Evolutionary conservation across 1,140 invertebrate genomes (phyloP), one percentile per base, ranked within the genome.

Genomic region (Bombus pascuorum): DNA sequence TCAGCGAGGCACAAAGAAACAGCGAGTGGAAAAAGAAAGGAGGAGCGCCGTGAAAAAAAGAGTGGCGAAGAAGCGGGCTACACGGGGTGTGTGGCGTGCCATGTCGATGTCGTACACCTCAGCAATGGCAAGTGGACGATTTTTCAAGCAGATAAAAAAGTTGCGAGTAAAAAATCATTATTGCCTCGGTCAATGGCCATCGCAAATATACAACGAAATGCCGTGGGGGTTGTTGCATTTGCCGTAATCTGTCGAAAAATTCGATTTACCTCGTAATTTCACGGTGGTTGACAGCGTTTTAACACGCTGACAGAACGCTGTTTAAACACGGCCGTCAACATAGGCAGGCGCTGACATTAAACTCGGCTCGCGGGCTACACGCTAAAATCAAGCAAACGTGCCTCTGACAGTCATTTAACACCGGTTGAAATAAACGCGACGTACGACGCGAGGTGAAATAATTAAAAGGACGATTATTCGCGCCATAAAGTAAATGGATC

Each of bases 61-160:
- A 39, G 82, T 42, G 80, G 1, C 9, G n/a, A 59, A 79, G 47
- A 82, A 44, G 74, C 57, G 59, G 81, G 68, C 44, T 79, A 81
- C 71, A 82, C 53, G 47, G 44, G 87, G 34, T 47, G 34, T 83
- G 68, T 53, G 80, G 66, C 76, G 72, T 37, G 81, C 47, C 71
- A 44, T 80, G 44, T 80, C 77, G 65, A 81, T 70, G 80, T 82
- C 74, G 78, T 70, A 65, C 83, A 22, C 18, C 47, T 53, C 18
- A 6, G 18, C 47, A 22, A 53, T 53, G 47, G 18, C 5, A 53
- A 53, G 47, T 53, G 47, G 47, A 85, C 86, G 89, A 90, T 90
- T 89, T 87, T 90, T 89, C 88, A 87, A 78, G 59, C 88, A 83
- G 89, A 85, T 90, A 87, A 89, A 87, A 89, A 89, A 89, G 79